Percentiles rank a stretch among this genome's conserved stretches.
phyloP scores from a whole-genome alignment of 2,888 invertebrate species.

The Drosophila meridionalis region DNA sequence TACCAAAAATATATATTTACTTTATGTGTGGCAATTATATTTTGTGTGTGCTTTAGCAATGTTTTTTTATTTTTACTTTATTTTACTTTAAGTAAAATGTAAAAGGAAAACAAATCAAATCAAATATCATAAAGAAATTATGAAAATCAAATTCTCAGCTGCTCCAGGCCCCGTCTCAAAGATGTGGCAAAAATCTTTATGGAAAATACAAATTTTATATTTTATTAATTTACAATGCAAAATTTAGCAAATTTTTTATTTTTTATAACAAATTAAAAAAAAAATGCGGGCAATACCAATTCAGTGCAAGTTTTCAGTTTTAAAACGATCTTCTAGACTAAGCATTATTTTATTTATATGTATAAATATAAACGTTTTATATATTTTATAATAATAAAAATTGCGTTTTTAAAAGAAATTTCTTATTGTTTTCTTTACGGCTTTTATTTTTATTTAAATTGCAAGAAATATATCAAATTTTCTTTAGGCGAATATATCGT shows the following conservation, averaged over 20 bases:
- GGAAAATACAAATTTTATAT: constrained; percentile 27
- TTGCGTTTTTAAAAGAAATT: constrained; percentile 68
- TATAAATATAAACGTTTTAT: constrained; percentile 71
- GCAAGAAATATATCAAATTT: background rate
- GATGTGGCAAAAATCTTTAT: constrained; percentile 43
- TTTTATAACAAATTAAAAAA: constrained; percentile 34
- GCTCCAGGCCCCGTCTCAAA: constrained; percentile 60
- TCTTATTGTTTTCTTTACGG: constrained; percentile 19
- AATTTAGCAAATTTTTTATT: constrained; percentile 79
- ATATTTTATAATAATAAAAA: constrained; percentile 80
- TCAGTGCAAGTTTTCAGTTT: constrained; percentile 75
- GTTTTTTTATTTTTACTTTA: constrained; percentile 53
- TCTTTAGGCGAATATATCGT: background rate
- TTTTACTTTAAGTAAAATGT: constrained; percentile 77
- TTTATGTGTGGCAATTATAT: constrained; percentile 83
- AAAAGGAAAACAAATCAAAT: constrained; percentile 42
- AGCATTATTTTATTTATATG: constrained; percentile 80
- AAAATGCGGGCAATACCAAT: constrained; percentile 57
- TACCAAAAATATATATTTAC: constrained; percentile 79
- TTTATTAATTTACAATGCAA: constrained; percentile 41
- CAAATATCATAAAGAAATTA: constrained; percentile 39
- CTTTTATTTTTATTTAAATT: background rate
- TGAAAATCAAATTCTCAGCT: constrained; percentile 44
- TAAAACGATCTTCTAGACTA: constrained; percentile 68
- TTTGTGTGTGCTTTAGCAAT: constrained; percentile 74